Percentiles rank a stretch among this genome's conserved stretches.
phyloP scores from a whole-genome alignment of 2,888 invertebrate genomes.

The Rosalia funebris region DNA sequence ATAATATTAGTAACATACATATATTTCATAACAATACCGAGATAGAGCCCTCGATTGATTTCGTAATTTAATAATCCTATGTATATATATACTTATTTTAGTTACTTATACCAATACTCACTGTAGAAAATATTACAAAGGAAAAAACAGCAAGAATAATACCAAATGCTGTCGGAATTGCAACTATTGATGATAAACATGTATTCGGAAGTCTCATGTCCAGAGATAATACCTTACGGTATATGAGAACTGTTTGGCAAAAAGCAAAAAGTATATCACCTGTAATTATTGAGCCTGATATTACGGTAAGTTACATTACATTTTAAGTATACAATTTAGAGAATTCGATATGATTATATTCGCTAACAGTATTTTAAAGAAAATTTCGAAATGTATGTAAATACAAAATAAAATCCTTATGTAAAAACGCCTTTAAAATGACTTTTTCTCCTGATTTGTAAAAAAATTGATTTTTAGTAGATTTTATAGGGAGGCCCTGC shows the following conservation, averaged over 20 bases:
- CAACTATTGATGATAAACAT: constrained; percentile 85
- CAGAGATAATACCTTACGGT: constrained; percentile 85
- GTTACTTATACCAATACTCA: constrained; percentile 87
- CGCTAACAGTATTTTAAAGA: too few relatives aligned
- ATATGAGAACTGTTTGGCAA: constrained; percentile 88
- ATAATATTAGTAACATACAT: too few relatives aligned
- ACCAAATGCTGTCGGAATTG: constrained; percentile 92
- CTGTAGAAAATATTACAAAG: constrained; percentile 88
- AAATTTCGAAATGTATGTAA: too few relatives aligned
- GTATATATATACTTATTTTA: too few relatives aligned
- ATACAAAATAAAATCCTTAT: too few relatives aligned
- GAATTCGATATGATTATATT: background rate
- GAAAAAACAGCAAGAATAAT: constrained; percentile 94
- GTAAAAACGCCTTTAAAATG: too few relatives aligned
- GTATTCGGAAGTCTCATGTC: constrained; percentile 92
- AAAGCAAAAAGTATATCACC: constrained; percentile 66
- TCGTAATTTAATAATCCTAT: too few relatives aligned
- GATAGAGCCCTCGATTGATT: too few relatives aligned
- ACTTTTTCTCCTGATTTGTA: too few relatives aligned
- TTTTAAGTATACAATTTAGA: background rate
- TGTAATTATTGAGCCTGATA: constrained; percentile 54
- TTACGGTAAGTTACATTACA: constrained; percentile 51
- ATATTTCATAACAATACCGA: too few relatives aligned
- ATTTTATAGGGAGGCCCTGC: too few relatives aligned
- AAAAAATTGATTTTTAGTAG: too few relatives aligned